Conservation (phyloP, 2,113 vertebrate genomes). For the Sterna hirundo region DNA sequence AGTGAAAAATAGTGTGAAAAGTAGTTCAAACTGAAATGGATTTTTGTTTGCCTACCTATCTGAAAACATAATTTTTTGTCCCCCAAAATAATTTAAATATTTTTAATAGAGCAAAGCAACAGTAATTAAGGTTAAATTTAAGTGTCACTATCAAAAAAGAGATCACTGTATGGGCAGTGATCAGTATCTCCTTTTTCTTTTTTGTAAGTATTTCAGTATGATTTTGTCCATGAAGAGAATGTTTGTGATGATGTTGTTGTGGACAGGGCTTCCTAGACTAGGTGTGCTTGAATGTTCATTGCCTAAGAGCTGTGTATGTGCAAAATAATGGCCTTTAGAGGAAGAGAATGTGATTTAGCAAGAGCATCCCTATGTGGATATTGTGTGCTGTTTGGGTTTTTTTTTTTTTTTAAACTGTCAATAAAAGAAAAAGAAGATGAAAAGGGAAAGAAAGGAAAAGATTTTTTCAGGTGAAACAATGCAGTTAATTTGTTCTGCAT, state of each 20-base stretch:
- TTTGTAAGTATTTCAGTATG: neutral
- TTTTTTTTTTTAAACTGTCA: neutral
- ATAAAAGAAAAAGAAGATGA: neutral
- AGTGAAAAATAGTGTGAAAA: neutral
- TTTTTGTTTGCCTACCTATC: neutral
- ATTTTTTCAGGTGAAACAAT: neutral
- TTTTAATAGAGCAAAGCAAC: neutral
- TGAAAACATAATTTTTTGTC: neutral
- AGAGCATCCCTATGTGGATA: neutral
- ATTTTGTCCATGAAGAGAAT: neutral
- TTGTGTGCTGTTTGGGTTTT: neutral
- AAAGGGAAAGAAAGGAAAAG: neutral
- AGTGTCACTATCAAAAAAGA: neutral
- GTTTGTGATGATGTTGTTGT: neutral
- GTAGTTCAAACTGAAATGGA: neutral
- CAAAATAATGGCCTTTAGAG: neutral
- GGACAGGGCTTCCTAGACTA: neutral
- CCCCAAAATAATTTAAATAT: neutral
- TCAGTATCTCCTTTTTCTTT: neutral
- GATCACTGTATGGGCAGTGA: neutral
- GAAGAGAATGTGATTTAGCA: neutral
- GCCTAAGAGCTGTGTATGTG: neutral
- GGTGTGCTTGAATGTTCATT: neutral
- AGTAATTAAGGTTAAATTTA: neutral
- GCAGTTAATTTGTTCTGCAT: neutral